A percentile compares a stretch with the other conserved stretches of the same genome.
phyloP scores from a whole-genome alignment of 2,888 invertebrate species.

The Coronaproctus castanopsis region DNA sequence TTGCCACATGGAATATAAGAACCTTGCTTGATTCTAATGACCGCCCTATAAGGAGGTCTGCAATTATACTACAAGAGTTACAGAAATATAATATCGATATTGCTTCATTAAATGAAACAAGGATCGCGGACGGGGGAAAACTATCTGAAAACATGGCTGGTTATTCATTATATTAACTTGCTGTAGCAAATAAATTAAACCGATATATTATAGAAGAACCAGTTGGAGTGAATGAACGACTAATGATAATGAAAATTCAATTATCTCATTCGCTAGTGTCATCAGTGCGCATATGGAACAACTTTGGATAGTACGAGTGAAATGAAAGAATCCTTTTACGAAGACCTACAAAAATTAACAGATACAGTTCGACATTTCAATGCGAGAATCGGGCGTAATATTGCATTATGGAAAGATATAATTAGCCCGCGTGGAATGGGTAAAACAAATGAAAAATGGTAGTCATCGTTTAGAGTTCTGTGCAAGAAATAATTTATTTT shows the following conservation, averaged over 20 bases:
- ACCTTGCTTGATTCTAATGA: no score
- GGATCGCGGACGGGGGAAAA: no score
- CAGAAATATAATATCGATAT: no score
- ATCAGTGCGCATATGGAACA: neutral
- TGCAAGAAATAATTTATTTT: neutral
- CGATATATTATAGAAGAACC: no score
- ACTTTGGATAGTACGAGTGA: neutral
- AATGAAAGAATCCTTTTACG: neutral
- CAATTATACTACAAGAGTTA: no score
- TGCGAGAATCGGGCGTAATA: neutral
- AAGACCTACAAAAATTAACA: neutral
- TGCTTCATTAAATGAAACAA: no score
- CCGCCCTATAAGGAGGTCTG: no score
- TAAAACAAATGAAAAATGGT: neutral
- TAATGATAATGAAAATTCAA: neutral
- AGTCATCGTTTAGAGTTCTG: neutral
- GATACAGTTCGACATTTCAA: neutral
- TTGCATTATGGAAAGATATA: neutral
- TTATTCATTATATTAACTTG: no score
- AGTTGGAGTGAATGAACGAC: no score
- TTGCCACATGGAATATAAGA: no score
- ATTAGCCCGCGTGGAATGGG: neutral
- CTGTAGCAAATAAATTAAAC: no score
- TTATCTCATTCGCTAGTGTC: neutral
- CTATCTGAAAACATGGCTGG: no score